Conservation (phyloP, 1,140 invertebrate genomes). For the Drosophila triauraria region DNA sequence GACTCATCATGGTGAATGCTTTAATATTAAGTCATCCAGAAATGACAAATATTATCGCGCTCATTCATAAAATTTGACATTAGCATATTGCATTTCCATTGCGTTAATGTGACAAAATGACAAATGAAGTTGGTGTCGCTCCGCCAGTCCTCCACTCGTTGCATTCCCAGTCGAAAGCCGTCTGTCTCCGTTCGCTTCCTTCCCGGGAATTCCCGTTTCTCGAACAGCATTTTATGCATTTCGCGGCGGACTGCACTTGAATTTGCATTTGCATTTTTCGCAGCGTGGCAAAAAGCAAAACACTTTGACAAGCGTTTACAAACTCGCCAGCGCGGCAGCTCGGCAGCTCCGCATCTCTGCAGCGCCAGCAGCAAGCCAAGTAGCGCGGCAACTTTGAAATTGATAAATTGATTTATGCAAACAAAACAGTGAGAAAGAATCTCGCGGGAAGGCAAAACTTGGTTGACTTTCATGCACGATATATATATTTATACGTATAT, state of each 20-base stretch:
- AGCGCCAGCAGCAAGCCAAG: slow-evolving; percentile 56
- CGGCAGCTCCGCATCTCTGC: slow-evolving; percentile 22
- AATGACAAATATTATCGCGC: slow-evolving; percentile 65
- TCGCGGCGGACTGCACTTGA: slow-evolving; percentile 73
- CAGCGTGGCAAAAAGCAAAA: slow-evolving; percentile 67
- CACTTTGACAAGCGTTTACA: slow-evolving; percentile 81
- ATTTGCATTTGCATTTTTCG: slow-evolving; percentile 56
- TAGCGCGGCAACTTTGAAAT: slow-evolving; percentile 74
- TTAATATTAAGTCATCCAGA: slow-evolving; percentile 55
- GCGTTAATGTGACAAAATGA: slow-evolving; percentile 83
- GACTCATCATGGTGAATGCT: slow-evolving; percentile 1
- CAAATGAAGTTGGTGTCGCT: slow-evolving; percentile 70
- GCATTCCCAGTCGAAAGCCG: slow-evolving; percentile 40
- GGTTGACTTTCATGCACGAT: slow-evolving; percentile 41
- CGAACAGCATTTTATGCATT: slow-evolving; percentile 65
- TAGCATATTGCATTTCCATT: slow-evolving; percentile 83
- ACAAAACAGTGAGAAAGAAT: slow-evolving; percentile 41
- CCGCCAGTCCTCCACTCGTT: slow-evolving; percentile 10
- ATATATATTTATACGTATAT: slow-evolving; percentile 26
- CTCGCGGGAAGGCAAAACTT: slow-evolving; percentile 18
- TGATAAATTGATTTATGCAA: slow-evolving; percentile 83
- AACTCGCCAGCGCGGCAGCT: slow-evolving; percentile 59
- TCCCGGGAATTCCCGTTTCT: slow-evolving; percentile 10
- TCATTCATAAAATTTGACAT: slow-evolving; percentile 82
- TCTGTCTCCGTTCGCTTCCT: slow-evolving; percentile 34